Conservation (phyloP, 2,888 invertebrate genomes). For the Rhamphomyia laevipes region DNA sequence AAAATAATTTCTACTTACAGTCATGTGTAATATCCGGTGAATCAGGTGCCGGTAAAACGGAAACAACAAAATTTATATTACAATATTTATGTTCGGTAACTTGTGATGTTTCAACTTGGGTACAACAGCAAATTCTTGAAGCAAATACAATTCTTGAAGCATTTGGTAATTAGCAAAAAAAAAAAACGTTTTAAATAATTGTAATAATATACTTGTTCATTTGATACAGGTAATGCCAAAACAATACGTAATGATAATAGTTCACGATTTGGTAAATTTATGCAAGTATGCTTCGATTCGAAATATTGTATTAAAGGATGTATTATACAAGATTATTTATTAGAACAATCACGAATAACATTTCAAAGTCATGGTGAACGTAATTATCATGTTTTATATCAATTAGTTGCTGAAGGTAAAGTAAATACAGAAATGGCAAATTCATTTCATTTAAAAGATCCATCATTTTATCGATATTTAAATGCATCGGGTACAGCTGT, state of each 20-base stretch:
- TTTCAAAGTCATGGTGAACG: constrained; percentile 79
- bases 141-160: constrained; percentile 89
- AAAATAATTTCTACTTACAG: constrained; percentile 39
- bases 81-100: constrained; percentile 86
- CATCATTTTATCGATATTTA: constrained; percentile 69
- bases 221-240: constrained; percentile 70
- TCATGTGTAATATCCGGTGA: constrained; percentile 88
- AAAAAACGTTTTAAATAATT: constrained; percentile 7
- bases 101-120: constrained; percentile 75
- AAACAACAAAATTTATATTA: constrained; percentile 82
- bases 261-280: constrained; percentile 89
- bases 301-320: constrained; percentile 85
- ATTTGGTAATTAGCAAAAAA: constrained; percentile 53
- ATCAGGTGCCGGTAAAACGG: constrained; percentile 88
- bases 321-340: constrained; percentile 78
- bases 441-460: constrained; percentile 60
- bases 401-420: constrained; percentile 76
- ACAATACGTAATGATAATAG: constrained; percentile 90
- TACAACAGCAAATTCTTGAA: constrained; percentile 90
- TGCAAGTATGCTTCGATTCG: constrained; percentile 83
- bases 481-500: constrained; percentile 62
- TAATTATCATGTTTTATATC: constrained; percentile 88
- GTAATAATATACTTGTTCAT: neutral
- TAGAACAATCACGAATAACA: constrained; percentile 83
- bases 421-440: constrained; percentile 63